Conservation (phyloP, 2,888 invertebrate genomes). For the Temnothorax rugatulus region DNA sequence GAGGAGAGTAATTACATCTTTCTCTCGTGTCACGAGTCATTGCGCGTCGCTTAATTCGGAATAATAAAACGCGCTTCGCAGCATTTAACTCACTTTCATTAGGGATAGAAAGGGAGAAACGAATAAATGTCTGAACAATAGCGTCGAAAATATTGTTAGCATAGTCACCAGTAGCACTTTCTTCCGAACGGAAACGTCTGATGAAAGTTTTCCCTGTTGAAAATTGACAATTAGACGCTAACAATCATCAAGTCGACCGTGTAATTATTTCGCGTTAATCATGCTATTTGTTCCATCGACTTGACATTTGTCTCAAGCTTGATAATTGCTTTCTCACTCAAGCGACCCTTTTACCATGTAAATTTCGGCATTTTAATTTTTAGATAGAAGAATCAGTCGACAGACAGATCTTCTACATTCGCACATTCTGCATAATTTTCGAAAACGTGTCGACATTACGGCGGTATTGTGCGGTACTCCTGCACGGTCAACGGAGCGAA, state of each 20-base stretch:
- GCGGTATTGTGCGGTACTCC: constrained; percentile 19
- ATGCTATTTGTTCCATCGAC: neutral
- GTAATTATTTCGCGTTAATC: constrained; percentile 16
- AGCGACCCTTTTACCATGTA: neutral
- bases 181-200: neutral
- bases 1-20: constrained; percentile 14
- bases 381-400: neutral
- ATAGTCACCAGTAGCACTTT: neutral
- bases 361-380: neutral
- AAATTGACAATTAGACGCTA: neutral
- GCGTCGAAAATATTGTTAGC: constrained; percentile 18
- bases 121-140: neutral
- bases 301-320: neutral
- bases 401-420: neutral
- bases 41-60: constrained; percentile 11
- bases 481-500: constrained; percentile 55
- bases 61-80: constrained; percentile 6
- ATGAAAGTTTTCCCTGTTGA: neutral
- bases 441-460: constrained; percentile 55
- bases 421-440: constrained; percentile 36
- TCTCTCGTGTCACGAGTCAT: constrained; percentile 29
- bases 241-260: neutral
- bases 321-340: neutral
- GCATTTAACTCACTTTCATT: constrained; percentile 33
- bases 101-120: constrained; percentile 11